Evolutionary conservation across 2,113 vertebrate species (phyloP).

Genomic region (human (Homo sapiens)): DNA sequence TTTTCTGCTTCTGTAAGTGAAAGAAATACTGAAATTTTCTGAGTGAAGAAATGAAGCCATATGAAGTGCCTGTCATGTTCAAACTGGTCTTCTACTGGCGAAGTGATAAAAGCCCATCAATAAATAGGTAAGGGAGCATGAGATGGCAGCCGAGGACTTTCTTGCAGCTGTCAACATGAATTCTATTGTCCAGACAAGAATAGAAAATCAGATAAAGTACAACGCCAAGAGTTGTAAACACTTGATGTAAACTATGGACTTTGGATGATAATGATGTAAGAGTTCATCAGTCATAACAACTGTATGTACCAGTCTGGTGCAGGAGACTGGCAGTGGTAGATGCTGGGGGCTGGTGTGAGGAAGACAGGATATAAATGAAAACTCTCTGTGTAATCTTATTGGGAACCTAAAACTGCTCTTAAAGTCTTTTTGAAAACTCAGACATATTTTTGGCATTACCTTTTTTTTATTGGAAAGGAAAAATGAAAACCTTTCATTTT

Average conservation of each 20-base stretch:
- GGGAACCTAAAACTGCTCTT: neutral
- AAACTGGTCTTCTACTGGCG: neutral
- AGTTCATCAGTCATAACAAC: neutral
- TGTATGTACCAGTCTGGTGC: fast-evolving
- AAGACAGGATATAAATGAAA: neutral
- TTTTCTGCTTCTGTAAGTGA: neutral
- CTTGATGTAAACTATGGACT: neutral
- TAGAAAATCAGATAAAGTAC: neutral
- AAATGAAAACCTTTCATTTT: neutral
- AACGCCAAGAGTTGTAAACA: neutral
- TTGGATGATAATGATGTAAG: neutral
- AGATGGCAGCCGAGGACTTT: neutral
- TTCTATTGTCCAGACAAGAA: neutral
- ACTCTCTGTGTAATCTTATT: neutral
- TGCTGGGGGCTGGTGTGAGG: fast-evolving
- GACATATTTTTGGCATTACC: neutral
- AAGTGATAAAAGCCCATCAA: neutral
- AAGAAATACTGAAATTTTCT: neutral
- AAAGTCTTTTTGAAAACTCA: neutral
- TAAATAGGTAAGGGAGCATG: neutral
- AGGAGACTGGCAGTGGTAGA: neutral
- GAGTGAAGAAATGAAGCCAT: neutral
- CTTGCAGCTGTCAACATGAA: fast-evolving
- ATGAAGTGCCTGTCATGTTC: neutral
- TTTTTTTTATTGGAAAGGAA: neutral